Percentiles rank a stretch among this genome's conserved stretches.
Evolutionary conservation across 2,113 vertebrate species (phyloP).

Genomic region (Toxotes jaculatrix): DNA sequence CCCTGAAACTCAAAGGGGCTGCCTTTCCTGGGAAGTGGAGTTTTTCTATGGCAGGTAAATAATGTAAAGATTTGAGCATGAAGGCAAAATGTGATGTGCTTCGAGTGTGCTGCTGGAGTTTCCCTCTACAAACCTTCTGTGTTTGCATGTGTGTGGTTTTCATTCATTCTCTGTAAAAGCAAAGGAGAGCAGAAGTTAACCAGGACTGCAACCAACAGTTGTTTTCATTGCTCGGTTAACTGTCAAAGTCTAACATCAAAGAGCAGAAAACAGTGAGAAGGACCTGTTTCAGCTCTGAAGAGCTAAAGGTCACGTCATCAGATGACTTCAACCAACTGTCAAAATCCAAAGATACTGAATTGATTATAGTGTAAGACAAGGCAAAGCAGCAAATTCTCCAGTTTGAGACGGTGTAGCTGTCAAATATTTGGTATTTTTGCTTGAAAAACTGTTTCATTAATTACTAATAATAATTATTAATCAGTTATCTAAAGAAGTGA

Average conservation of each 20-base stretch:
- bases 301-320: not conserved
- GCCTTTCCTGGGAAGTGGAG: not conserved
- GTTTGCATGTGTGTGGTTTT: not conserved
- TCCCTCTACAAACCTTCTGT: not conserved
- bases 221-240: not conserved
- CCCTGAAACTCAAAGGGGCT: slow-evolving; percentile 6
- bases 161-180: slow-evolving; percentile 21
- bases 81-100: not conserved
- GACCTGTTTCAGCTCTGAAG: not conserved
- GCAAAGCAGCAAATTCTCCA: not conserved
- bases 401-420: not conserved
- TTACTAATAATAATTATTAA: too few relatives aligned
- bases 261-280: not conserved
- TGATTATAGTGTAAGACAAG: not conserved
- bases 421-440: not conserved
- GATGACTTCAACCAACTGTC: too few relatives aligned
- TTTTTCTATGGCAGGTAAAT: slow-evolving; percentile 70
- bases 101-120: not conserved
- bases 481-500: not conserved
- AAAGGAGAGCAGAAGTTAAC: not conserved
- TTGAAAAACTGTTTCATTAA: not conserved
- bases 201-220: not conserved
- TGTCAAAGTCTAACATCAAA: too few relatives aligned
- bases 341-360: not conserved
- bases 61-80: not conserved